Base-by-base conservation (phyloP, 2,888 invertebrate genomes). In the Lithosia quadra region DNA sequence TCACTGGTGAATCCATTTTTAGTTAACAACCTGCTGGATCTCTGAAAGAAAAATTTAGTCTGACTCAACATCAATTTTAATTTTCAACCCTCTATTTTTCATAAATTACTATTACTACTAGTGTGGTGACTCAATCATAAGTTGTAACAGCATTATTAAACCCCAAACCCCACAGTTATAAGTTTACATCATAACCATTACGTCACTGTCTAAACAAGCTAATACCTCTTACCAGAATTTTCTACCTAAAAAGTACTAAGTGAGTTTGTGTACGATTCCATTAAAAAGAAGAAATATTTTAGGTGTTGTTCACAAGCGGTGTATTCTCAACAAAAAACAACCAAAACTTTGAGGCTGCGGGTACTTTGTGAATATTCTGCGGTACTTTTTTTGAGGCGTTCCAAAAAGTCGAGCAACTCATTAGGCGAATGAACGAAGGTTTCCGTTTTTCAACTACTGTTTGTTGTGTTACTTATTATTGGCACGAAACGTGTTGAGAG, bases 371-470 rank as follows among this genome's bases (percentile, higher is more conserved):
- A 72, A 83, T 83, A 84, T 84, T 81, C 74, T 69, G 75, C 69
- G 81, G 80, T 85, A 83, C 77, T 80, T 84, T 84, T 28, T 78
- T 75, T 68, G 9, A 77, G 84, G 83, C 76, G 79, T 70, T 76
- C 82, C 77, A 83, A 84, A 87, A 88, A 88, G 85, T 88, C 87
- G 80, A 84, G 85, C 85, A 84, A 86, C 89, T 90, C 89, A 89
- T 90, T 89, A 90, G 86, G 78, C 81, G 86, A 86, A 83, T 87
- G 87, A 88, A 83, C 80, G 81, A 81, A 86, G 85, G 84, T 84
- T 88, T 84, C 79, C 81, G 78, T 82, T 85, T 86, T 87, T 83
- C 73, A 83, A 84, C 80, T 81, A 74, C 57, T 65, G 75, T 74
- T 79, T 74, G 56, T 59, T 65, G 72, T 69, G 73, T 68, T 72